A percentile compares a stretch with the other conserved stretches of the same genome.
phyloP scores from a whole-genome alignment of 2,113 vertebrate species.

The Mormyrus iriodes region DNA sequence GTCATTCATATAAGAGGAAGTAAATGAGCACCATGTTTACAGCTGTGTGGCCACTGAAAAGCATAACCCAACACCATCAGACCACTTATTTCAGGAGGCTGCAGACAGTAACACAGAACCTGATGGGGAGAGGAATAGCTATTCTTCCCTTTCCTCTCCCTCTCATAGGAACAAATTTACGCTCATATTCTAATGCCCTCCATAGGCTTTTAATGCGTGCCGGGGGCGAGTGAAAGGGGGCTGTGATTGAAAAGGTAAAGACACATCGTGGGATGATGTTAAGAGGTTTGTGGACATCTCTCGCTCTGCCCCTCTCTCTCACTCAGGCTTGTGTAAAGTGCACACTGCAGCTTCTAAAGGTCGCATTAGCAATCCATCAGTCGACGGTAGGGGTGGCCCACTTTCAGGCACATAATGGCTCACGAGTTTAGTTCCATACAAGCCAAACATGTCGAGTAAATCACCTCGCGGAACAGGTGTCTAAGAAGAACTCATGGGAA shows the following conservation, averaged over 20 bases:
- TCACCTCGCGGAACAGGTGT: neutral
- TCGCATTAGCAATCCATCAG: conserved; percentile 5
- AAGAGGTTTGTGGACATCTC: conserved; percentile 25
- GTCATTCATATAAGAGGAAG: neutral
- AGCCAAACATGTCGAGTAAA: neutral
- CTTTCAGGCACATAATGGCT: neutral
- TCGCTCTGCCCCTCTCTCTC: conserved; percentile 25
- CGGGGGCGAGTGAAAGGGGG: neutral
- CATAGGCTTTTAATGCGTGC: neutral
- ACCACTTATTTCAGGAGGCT: neutral
- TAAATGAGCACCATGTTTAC: neutral
- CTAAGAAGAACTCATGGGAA: neutral
- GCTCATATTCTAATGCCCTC: neutral
- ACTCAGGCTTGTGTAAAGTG: conserved; percentile 6
- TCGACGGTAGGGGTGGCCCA: neutral
- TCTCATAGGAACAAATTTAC: neutral
- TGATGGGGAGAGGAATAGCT: neutral
- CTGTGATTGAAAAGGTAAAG: conserved; percentile 5
- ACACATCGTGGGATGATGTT: conserved; percentile 20
- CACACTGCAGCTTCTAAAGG: conserved; percentile 21
- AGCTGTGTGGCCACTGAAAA: neutral
- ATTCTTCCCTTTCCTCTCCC: neutral
- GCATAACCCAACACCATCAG: neutral
- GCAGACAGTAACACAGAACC: neutral
- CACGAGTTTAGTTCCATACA: neutral